Evolutionary conservation across 2,113 vertebrate species (phyloP).

Genomic region (Takifugu flavidus): DNA sequence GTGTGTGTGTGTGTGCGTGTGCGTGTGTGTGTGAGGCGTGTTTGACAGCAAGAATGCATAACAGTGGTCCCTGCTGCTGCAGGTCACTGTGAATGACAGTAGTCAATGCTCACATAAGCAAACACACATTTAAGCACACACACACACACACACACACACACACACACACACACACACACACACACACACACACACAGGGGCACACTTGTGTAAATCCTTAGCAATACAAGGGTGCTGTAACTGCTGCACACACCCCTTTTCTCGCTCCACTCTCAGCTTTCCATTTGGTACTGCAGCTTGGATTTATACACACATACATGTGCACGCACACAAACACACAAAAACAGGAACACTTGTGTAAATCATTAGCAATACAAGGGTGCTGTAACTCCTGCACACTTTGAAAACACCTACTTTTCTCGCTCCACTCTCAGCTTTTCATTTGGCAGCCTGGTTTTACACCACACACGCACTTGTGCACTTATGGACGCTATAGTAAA

Average conservation of each 20-base stretch:
- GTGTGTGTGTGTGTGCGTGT: constrained; percentile 10
- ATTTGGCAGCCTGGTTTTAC: not conserved
- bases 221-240: constrained; percentile 1
- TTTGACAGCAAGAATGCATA: constrained; percentile 62
- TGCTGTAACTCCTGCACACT: not conserved
- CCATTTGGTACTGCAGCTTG: no score
- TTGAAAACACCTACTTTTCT: not conserved
- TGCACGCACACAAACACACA: constrained; percentile 5
- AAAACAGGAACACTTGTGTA: not conserved
- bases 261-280: no score
- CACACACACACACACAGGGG: constrained; percentile 4
- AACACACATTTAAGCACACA: constrained; percentile 13
- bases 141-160: constrained; percentile 11
- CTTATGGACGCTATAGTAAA: not conserved
- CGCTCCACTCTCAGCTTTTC: no score
- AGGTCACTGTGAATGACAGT: constrained; percentile 56
- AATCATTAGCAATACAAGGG: constrained; percentile 2
- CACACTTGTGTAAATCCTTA: not conserved
- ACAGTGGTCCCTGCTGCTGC: constrained; percentile 57
- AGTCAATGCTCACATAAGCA: constrained; percentile 25
- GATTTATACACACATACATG: constrained; percentile 1
- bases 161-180: constrained; percentile 2
- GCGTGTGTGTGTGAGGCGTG: constrained; percentile 36
- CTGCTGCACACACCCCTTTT: constrained; percentile 1
- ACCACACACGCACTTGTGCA: not conserved